A percentile compares a stretch with the other conserved stretches of the same genome.
Evolutionary conservation across 1,140 invertebrate genomes (phyloP).

Genomic region (Dreissena rostriformis): DNA sequence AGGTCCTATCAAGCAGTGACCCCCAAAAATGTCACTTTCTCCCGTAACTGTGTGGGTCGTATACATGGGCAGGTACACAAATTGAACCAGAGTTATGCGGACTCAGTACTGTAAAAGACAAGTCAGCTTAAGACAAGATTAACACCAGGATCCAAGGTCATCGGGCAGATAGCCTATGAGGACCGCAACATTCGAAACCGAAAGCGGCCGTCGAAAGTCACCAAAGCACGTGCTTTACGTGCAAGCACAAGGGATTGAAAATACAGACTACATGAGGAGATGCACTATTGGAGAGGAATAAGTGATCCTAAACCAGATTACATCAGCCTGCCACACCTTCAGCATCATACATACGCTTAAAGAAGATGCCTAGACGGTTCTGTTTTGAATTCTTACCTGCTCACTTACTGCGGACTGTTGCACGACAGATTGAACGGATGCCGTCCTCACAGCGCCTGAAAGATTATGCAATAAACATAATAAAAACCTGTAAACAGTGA

Average conservation of each 20-base stretch:
- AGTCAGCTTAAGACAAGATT: not conserved
- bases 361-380: not conserved
- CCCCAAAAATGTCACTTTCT: conserved; percentile 8
- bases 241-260: not conserved
- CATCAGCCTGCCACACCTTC: not conserved
- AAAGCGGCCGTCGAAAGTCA: not conserved
- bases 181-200: not conserved
- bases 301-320: not conserved
- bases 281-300: not conserved
- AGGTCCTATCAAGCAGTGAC: conserved; percentile 1
- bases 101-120: not conserved
- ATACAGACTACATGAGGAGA: not conserved
- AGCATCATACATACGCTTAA: not conserved
- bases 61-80: conserved; percentile 16
- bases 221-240: not conserved
- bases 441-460: not conserved
- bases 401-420: not conserved
- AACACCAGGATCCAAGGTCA: not conserved
- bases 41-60: conserved; percentile 26
- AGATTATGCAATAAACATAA: not conserved
- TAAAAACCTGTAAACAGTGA: not conserved
- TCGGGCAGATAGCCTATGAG: not conserved
- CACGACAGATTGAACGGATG: not conserved
- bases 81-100: not conserved
- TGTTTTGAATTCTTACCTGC: not conserved